Conservation (phyloP, 2,888 invertebrate species). For the Halocaridina rubra region DNA sequence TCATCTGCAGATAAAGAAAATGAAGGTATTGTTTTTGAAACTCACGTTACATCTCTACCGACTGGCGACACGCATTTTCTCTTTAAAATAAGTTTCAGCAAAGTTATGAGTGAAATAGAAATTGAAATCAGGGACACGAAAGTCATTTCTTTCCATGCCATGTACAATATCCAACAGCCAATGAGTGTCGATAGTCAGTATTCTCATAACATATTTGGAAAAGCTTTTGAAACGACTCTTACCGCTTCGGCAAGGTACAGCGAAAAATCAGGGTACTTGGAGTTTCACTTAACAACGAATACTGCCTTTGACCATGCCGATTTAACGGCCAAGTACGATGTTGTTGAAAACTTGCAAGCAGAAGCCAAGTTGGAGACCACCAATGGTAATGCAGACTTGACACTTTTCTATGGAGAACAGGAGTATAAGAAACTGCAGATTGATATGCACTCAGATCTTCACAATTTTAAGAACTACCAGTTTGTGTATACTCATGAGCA, state of each 20-base stretch:
- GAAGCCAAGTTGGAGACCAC: conserved; percentile 6
- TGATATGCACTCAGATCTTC: conserved; percentile 33
- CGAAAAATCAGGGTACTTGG: background rate
- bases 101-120: background rate
- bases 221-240: too few species aligned
- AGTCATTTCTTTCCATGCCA: background rate
- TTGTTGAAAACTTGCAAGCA: background rate
- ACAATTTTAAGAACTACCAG: conserved; percentile 25
- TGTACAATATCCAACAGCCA: background rate
- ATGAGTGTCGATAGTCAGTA: too few species aligned
- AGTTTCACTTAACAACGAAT: background rate
- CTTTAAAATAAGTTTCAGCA: background rate
- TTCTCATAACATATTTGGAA: too few species aligned
- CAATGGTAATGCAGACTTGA: conserved; percentile 41
- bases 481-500: background rate
- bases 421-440: too few species aligned
- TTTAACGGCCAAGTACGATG: background rate
- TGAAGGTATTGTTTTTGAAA: background rate
- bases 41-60: background rate
- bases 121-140: background rate
- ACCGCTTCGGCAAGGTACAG: too few species aligned
- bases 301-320: conserved; percentile 20
- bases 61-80: background rate
- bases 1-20: background rate
- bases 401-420: too few species aligned